phyloP scores from a whole-genome alignment of 2,888 invertebrate species.

The Neoitamus cyanurus region DNA sequence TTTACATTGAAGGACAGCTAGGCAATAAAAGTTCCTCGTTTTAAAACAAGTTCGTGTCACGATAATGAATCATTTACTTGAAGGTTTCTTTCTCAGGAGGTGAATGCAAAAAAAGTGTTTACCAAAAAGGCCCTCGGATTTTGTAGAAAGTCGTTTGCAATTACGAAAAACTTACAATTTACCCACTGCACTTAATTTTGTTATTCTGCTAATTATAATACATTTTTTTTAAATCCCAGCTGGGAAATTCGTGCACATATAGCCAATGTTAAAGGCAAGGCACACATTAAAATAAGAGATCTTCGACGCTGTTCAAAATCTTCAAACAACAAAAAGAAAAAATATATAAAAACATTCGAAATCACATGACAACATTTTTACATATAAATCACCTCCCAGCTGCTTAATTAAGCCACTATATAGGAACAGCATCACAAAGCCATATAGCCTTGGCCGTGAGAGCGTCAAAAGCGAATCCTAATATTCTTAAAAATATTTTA shows the following conservation, averaged over 20 bases:
- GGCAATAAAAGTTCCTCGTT: neutral
- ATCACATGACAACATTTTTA: neutral
- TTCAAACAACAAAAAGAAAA: neutral
- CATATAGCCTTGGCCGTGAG: neutral
- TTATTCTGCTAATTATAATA: too few relatives aligned
- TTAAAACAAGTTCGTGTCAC: neutral
- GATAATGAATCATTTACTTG: neutral
- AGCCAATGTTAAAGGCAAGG: too few relatives aligned
- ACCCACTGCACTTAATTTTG: too few relatives aligned
- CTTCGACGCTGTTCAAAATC: neutral
- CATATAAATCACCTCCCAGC: neutral
- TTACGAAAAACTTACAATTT: too few relatives aligned
- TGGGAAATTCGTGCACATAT: too few relatives aligned
- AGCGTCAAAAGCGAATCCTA: neutral
- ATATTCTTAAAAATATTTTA: neutral
- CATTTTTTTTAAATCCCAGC: too few relatives aligned
- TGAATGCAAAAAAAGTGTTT: neutral
- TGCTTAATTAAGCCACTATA: too few relatives aligned
- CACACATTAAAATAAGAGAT: too few relatives aligned
- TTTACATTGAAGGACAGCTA: neutral
- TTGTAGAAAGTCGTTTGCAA: neutral
- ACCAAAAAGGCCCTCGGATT: neutral
- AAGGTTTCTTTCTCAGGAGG: neutral
- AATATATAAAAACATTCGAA: neutral
- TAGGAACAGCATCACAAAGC: neutral